These are phyloP conservation scores for Falco rusticolus DNA, from an alignment of 2,797 vertebrate genomes.

Conservation along the genomic window DNA sequence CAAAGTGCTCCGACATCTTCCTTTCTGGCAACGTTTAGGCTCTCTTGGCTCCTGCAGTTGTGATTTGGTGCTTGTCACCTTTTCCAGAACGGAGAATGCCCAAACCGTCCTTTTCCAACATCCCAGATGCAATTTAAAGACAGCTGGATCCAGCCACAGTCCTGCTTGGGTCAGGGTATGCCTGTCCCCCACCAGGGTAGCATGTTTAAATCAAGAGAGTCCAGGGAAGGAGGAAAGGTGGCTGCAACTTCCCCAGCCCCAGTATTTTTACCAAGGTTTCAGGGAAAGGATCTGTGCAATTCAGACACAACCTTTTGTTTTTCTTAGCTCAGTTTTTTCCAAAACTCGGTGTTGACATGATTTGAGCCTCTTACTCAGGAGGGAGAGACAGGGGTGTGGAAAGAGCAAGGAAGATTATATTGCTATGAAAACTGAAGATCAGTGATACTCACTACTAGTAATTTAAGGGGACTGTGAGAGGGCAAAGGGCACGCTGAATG, in stretches of 20 bases:
- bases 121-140: background rate
- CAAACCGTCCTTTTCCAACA: background rate
- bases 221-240: background rate
- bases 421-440: background rate
- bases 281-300: background rate
- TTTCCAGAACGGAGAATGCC: background rate
- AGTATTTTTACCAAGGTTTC: background rate
- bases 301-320: background rate
- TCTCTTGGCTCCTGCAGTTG: background rate
- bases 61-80: background rate
- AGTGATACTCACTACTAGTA: background rate
- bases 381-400: background rate
- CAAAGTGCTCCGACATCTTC: background rate
- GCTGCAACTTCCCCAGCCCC: background rate
- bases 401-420: background rate
- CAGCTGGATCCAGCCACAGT: background rate
- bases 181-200: background rate
- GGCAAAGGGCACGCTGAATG: background rate
- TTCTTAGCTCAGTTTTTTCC: background rate
- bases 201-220: background rate
- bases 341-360: background rate
- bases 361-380: background rate
- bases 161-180: background rate
- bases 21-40: background rate
- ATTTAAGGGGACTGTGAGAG: background rate